phyloP scores from a whole-genome alignment of 1,140 invertebrate species.

The Halyomorpha halys region DNA sequence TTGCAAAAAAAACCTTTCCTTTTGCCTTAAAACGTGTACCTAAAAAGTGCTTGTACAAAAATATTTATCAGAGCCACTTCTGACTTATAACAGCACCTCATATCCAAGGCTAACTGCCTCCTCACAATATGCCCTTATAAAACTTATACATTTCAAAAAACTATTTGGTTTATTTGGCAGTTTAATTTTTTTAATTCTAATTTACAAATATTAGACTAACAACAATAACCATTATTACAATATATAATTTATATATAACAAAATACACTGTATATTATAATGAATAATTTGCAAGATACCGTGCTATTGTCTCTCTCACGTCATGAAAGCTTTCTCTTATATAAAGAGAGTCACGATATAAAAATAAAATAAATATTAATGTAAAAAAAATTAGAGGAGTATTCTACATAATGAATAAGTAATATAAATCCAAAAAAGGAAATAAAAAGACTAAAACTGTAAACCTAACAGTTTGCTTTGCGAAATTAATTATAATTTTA shows the following conservation, averaged over 20 bases:
- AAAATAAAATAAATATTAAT: too few relatives aligned
- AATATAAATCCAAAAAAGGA: too few relatives aligned
- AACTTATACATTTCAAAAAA: not conserved
- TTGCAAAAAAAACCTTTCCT: too few relatives aligned
- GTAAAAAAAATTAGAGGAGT: too few relatives aligned
- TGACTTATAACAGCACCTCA: not conserved
- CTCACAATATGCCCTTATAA: not conserved
- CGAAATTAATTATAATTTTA: too few relatives aligned
- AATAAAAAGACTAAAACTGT: too few relatives aligned
- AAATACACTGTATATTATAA: not conserved
- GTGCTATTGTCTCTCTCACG: constrained; percentile 3
- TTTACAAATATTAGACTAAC: constrained; percentile 10
- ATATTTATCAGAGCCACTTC: not conserved
- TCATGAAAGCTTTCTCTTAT: not conserved
- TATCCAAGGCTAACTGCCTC: not conserved
- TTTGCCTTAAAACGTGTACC: too few relatives aligned
- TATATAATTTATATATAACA: constrained; percentile 1
- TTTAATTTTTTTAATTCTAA: constrained; percentile 4
- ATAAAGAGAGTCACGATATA: too few relatives aligned
- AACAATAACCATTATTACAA: constrained; percentile 3
- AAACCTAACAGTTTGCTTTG: too few relatives aligned
- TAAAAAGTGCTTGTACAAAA: not conserved
- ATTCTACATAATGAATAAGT: too few relatives aligned
- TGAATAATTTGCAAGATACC: constrained; percentile 13
- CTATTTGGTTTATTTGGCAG: constrained; percentile 18